Conservation (phyloP, 2,113 vertebrate species). For the Hymenochirus boettgeri region DNA sequence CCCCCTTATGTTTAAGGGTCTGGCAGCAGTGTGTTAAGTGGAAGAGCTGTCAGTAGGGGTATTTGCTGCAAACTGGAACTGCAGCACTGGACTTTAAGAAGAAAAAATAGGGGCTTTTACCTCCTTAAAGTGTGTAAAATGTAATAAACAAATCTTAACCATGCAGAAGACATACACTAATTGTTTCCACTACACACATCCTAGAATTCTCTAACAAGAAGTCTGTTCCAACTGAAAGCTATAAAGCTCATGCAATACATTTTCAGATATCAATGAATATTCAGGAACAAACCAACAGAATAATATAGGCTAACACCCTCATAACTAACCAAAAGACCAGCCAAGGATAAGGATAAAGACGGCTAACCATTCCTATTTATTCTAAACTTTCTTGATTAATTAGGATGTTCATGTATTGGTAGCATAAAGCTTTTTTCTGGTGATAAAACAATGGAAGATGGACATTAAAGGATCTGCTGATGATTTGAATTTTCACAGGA, state of each 20-base stretch:
- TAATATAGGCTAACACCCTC: conserved; percentile 54
- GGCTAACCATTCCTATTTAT: conserved; percentile 63
- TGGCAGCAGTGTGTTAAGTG: too few relatives aligned
- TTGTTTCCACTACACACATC: conserved; percentile 60
- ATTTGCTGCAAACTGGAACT: too few relatives aligned
- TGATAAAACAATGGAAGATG: conserved; percentile 62
- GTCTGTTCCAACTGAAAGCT: conserved; percentile 64
- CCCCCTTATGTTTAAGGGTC: too few relatives aligned
- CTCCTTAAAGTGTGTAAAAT: too few relatives aligned
- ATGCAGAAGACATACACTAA: too few relatives aligned
- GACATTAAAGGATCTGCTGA: conserved; percentile 57
- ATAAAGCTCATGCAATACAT: conserved; percentile 55
- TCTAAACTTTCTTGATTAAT: conserved; percentile 69
- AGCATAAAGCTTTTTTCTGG: conserved; percentile 66
- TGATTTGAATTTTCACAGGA: conserved; percentile 60
- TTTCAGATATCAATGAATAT: conserved; percentile 67
- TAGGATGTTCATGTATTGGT: conserved; percentile 64
- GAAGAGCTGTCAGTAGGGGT: too few relatives aligned
- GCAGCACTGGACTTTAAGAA: too few relatives aligned
- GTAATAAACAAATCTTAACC: too few relatives aligned
- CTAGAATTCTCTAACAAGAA: conserved; percentile 56
- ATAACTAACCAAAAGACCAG: too few relatives aligned
- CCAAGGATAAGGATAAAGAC: conserved; percentile 49
- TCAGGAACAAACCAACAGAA: conserved; percentile 61
- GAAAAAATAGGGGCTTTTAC: too few relatives aligned